Evolutionary conservation across 2,113 vertebrate species (phyloP).

Genomic region (Thomomys bottae): DNA sequence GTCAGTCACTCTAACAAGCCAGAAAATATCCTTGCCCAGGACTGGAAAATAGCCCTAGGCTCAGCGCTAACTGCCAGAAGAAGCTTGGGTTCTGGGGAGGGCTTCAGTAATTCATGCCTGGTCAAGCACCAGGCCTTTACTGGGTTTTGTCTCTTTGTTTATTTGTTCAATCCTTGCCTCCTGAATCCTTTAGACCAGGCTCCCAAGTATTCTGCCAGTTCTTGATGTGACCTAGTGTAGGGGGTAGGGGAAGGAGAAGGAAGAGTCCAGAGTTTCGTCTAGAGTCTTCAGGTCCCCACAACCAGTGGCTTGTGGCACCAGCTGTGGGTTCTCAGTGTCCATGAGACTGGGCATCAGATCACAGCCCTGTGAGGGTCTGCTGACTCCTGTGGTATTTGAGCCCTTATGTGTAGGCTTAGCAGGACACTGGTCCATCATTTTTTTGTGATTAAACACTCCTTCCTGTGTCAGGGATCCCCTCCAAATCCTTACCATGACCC

Average conservation of each 20-base stretch:
- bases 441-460: background rate
- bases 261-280: background rate
- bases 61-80: background rate
- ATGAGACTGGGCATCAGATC: background rate
- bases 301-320: fast-evolving
- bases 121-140: background rate
- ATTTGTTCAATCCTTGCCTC: background rate
- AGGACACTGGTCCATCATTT: background rate
- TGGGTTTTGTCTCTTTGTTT: background rate
- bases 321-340: background rate
- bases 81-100: background rate
- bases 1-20: background rate
- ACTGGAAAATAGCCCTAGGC: slow-evolving; percentile 29
- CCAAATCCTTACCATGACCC: no score
- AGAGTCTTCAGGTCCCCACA: background rate
- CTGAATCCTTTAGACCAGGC: background rate
- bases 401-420: background rate
- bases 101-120: background rate
- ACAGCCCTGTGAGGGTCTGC: background rate
- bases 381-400: background rate
- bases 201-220: background rate
- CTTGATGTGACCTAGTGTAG: background rate
- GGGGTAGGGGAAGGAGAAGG: background rate
- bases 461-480: background rate
- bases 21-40: background rate